Evolutionary conservation across 2,797 vertebrate species (phyloP).

Genomic region (Pseudochirops cupreus): DNA sequence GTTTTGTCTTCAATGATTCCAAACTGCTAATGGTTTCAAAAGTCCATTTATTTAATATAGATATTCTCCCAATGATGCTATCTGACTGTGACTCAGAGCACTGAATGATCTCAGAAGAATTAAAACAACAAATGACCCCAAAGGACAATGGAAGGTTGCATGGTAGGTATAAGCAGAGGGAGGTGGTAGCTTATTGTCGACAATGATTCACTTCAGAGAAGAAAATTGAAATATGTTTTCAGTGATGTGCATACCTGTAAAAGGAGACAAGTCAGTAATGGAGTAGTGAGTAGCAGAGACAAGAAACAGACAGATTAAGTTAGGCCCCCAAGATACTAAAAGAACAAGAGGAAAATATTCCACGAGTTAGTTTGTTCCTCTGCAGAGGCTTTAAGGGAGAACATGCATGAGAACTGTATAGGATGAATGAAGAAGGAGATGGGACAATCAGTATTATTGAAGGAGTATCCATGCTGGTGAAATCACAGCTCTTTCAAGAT

Average conservation of each 20-base stretch:
- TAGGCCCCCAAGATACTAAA: not conserved
- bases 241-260: not conserved
- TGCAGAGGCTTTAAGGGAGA: not conserved
- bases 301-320: not conserved
- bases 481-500: not conserved
- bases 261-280: not conserved
- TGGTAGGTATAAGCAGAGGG: not conserved
- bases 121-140: not conserved
- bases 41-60: not conserved
- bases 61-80: not conserved
- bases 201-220: not conserved
- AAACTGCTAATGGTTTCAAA: not conserved
- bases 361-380: not conserved
- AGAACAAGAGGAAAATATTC: not conserved
- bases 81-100: conserved; percentile 1
- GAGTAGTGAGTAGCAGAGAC: not conserved
- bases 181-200: not conserved
- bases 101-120: not conserved
- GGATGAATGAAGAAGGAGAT: not conserved
- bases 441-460: not conserved
- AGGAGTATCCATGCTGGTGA: not conserved
- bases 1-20: not conserved
- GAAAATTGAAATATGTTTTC: not conserved
- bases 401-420: not conserved
- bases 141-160: not conserved